Evolutionary conservation across 2,888 invertebrate species (phyloP), one percentile per base, ranked within the genome.

Genomic region (Agrotis puta): DNA sequence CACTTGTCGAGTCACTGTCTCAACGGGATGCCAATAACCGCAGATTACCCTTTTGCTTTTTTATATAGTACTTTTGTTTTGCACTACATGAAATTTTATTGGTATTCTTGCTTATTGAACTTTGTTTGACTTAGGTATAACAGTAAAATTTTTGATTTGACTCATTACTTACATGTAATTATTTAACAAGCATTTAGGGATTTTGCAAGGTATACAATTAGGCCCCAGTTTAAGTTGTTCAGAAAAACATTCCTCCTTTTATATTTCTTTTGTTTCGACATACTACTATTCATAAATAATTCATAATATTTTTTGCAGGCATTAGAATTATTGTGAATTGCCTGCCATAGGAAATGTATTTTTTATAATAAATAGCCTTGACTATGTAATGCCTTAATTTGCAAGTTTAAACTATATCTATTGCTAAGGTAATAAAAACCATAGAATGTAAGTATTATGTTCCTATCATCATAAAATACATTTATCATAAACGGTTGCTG

Each of bases 351-450:
- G 63, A 71, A 66, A 56, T 67, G 51, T 71, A 64, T 75, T 74
- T 57, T 75, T 61, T 54, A 50, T 51, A 4, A 7, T 43, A 62
- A 50, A 7, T 43, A 62, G 47, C 79, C 81, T 79, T 79, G 81
- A 67, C 56, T 67, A 45, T 24, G 20, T 61, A 71, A 71, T 77
- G 20, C 53, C 48, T 72, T 39, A 20, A 59, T 81, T 79, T 62
- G 48, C n/a, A 59, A 66, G 24, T 64, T 33, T 53, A 56, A 71
- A 61, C 24, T 45, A 20, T 33, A 61, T n/a, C n/a, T n/a, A n/a
- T 79, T 69, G 59, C 76, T 64, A 51, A 45, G 63, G 51, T n/a
- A 14, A 33, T 7, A 70, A 14, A 66, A 16, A 50, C 54, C 47
- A 79, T 45, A 3, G 20, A 5, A n/a, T 22, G 6, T 13, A n/a